phyloP scores from a whole-genome alignment of 1,140 invertebrate genomes.

The Wasmannia auropunctata region DNA sequence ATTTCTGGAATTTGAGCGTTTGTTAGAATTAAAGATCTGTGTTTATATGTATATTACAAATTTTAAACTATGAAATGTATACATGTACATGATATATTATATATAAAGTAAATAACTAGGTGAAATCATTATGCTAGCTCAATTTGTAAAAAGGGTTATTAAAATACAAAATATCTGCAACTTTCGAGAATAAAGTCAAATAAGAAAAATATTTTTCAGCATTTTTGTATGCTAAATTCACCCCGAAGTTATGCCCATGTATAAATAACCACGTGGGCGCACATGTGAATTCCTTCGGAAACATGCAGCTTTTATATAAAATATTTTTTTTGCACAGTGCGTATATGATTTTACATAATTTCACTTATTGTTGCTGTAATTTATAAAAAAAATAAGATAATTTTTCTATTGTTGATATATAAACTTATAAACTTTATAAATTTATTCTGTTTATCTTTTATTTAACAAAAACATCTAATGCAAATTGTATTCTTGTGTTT shows the following conservation, averaged over 20 bases:
- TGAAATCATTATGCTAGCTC: no score
- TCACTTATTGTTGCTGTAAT: background rate
- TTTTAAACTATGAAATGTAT: background rate
- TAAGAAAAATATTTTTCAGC: background rate
- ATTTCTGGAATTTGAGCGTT: background rate
- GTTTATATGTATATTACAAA: background rate
- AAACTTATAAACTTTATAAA: no score
- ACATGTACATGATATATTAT: no score
- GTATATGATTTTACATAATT: background rate
- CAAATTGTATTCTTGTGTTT: slow-evolving; percentile 36
- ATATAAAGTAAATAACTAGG: no score
- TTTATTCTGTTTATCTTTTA: background rate
- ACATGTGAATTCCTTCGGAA: background rate
- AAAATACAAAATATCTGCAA: background rate
- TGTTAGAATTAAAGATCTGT: background rate
- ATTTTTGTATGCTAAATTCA: background rate
- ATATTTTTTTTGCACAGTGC: background rate
- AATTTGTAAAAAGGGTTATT: background rate
- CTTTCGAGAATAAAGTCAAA: background rate
- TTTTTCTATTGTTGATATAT: no score
- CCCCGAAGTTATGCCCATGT: background rate
- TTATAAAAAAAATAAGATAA: background rate
- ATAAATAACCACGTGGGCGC: background rate
- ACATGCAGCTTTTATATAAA: background rate
- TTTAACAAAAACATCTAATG: slow-evolving; percentile 24